A percentile compares a stretch with the other conserved stretches of the same genome.
Conservation (phyloP, 2,797 vertebrate genomes). For the Chiroxiphia lanceolata region DNA sequence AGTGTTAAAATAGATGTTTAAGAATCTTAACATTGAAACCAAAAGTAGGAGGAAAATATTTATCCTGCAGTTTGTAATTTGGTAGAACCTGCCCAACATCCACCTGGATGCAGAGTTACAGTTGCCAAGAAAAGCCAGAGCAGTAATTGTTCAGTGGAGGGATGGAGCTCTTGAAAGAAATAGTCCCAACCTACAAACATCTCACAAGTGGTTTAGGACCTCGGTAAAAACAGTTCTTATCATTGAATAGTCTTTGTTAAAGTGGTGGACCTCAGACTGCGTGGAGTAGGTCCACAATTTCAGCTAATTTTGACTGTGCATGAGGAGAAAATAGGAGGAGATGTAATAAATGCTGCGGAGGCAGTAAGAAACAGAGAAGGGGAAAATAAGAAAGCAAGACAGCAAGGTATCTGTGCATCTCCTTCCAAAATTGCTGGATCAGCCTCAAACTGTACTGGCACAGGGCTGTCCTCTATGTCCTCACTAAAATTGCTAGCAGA, state of each 20-base stretch:
- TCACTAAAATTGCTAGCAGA: not conserved
- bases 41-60: conserved; percentile 28
- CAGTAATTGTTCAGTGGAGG: not conserved
- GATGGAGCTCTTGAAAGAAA: not conserved
- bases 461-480: not conserved
- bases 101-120: not conserved
- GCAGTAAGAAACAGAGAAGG: not conserved
- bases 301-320: not conserved
- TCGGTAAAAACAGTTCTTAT: not conserved
- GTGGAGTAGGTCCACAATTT: not conserved
- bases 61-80: not conserved
- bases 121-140: not conserved
- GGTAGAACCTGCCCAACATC: not conserved
- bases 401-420: not conserved
- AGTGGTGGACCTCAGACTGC: not conserved
- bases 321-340: not conserved
- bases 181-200: not conserved
- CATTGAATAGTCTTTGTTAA: not conserved
- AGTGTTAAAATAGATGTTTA: conserved; percentile 18
- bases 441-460: not conserved
- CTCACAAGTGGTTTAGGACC: not conserved
- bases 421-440: not conserved
- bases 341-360: not conserved
- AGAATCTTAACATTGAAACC: conserved; percentile 1
- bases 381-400: not conserved